A percentile compares a stretch with the other conserved stretches of the same genome.
Conservation (phyloP, 2,797 vertebrate species). For the Rhodeus uyekii region DNA sequence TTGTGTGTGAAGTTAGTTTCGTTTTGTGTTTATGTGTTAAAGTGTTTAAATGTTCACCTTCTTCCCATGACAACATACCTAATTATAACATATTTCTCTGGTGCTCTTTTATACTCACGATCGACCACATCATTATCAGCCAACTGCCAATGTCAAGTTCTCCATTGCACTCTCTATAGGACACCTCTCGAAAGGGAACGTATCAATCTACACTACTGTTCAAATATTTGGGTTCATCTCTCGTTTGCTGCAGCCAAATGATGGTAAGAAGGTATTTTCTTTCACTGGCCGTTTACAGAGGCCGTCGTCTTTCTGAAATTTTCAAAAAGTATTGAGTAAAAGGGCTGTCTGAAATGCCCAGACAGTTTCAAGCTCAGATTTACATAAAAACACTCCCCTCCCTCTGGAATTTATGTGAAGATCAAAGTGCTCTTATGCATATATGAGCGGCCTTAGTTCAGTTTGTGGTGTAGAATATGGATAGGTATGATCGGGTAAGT, state of each 20-base stretch:
- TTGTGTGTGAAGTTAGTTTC: too few relatives aligned
- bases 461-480: background rate
- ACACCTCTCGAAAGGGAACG: too few relatives aligned
- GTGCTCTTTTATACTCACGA: too few relatives aligned
- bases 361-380: background rate
- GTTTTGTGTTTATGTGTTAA: too few relatives aligned
- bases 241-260: background rate
- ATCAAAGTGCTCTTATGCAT: background rate
- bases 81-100: too few relatives aligned
- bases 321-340: background rate
- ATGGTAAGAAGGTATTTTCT: background rate
- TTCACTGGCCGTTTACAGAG: background rate
- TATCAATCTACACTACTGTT: too few relatives aligned
- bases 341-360: background rate
- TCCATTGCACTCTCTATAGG: too few relatives aligned
- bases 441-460: background rate
- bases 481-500: background rate
- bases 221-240: too few relatives aligned
- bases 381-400: background rate
- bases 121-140: too few relatives aligned
- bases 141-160: too few relatives aligned
- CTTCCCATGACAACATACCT: too few relatives aligned
- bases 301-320: background rate
- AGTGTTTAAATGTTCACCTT: too few relatives aligned
- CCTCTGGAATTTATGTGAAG: background rate